phyloP scores from a whole-genome alignment of 1,140 invertebrate genomes.

The Nephila pilipes region DNA sequence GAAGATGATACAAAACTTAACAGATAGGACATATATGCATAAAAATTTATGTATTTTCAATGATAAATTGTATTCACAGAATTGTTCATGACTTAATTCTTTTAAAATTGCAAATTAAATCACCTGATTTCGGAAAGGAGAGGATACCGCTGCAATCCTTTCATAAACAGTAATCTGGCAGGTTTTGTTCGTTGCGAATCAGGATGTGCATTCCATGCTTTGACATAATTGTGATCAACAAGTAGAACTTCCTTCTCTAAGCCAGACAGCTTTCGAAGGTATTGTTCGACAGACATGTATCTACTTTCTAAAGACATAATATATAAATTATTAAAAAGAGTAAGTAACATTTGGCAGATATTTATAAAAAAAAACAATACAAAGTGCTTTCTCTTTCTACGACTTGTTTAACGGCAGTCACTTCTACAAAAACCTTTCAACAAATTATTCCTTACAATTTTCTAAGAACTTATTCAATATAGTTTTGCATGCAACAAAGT shows the following conservation, averaged over 20 bases:
- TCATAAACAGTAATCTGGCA: slow-evolving; percentile 82
- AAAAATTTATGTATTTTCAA: too few relatives aligned
- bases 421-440: not conserved
- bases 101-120: slow-evolving; percentile 36
- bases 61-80: too few relatives aligned
- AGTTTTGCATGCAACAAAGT: not conserved
- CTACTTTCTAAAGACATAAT: slow-evolving; percentile 62
- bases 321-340: not conserved
- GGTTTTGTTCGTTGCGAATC: slow-evolving; percentile 86
- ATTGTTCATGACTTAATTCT: too few relatives aligned
- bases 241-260: slow-evolving; percentile 79
- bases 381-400: not conserved
- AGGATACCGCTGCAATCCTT: slow-evolving; percentile 79
- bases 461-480: too few relatives aligned
- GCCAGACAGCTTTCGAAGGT: slow-evolving; percentile 78
- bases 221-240: slow-evolving; percentile 87
- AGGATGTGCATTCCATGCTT: slow-evolving; percentile 87
- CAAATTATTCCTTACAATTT: not conserved
- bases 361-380: not conserved
- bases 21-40: too few relatives aligned
- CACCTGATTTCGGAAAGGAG: slow-evolving; percentile 33
- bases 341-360: not conserved
- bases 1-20: too few relatives aligned
- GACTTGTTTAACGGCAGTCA: not conserved
- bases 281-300: slow-evolving; percentile 62